These are phyloP conservation scores for Diarsia rubi DNA, from an alignment of 2,888 invertebrate species.

Conservation along the genomic window DNA sequence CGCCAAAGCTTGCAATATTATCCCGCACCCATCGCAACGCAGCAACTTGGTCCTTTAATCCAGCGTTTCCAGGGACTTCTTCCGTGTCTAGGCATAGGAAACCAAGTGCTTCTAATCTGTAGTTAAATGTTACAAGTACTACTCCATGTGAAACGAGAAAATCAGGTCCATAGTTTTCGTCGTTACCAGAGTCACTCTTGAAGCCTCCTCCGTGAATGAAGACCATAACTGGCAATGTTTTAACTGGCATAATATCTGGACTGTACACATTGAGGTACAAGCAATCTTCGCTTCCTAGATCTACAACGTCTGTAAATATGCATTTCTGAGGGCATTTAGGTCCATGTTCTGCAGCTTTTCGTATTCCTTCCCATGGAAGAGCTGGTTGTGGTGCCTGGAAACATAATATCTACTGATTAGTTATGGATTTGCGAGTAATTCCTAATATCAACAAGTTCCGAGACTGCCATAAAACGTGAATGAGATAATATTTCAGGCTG, in stretches of 20 bases:
- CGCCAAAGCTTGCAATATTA: slow-evolving; percentile 75
- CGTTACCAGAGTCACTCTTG: slow-evolving; percentile 74
- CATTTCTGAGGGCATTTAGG: slow-evolving; percentile 72
- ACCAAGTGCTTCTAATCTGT: slow-evolving; percentile 74
- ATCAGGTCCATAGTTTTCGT: slow-evolving; percentile 74
- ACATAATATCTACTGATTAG: neutral
- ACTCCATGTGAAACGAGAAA: slow-evolving; percentile 75
- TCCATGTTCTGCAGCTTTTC: slow-evolving; percentile 47
- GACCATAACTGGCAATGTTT: slow-evolving; percentile 75
- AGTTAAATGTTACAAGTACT: slow-evolving; percentile 78
- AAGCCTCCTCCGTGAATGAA: slow-evolving; percentile 79
- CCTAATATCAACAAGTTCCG: slow-evolving; percentile 6
- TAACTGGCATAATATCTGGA: slow-evolving; percentile 63
- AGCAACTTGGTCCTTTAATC: slow-evolving; percentile 76
- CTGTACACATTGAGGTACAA: slow-evolving; percentile 78
- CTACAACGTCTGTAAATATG: slow-evolving; percentile 59
- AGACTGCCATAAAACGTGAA: slow-evolving; percentile 8
- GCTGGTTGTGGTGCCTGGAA: slow-evolving; percentile 69
- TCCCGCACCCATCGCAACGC: slow-evolving; percentile 75
- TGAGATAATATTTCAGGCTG: neutral
- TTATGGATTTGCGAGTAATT: neutral
- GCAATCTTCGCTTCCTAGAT: slow-evolving; percentile 77
- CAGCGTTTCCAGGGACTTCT: slow-evolving; percentile 78
- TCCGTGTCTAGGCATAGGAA: slow-evolving; percentile 73
- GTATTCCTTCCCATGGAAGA: neutral